A percentile compares a stretch with the other conserved stretches of the same genome.
Evolutionary conservation across 2,888 invertebrate species (phyloP).

Genomic region (Oxytorus armatus): DNA sequence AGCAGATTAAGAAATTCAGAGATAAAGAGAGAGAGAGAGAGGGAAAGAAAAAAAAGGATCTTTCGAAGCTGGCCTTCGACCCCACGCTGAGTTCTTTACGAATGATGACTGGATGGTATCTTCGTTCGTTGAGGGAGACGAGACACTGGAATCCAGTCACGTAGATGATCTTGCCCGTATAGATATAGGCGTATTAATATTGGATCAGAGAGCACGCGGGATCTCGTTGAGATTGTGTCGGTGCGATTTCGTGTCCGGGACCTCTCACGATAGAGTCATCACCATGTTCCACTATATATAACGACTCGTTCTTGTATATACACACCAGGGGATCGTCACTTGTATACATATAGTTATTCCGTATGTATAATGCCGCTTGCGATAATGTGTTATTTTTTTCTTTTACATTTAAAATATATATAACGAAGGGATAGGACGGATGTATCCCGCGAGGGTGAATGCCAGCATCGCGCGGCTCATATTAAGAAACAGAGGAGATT

Average conservation of each 20-base stretch:
- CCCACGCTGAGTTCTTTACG: constrained; percentile 48
- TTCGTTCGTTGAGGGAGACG: constrained; percentile 49
- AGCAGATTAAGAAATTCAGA: neutral
- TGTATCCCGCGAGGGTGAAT: constrained; percentile 49
- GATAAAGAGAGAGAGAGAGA: neutral
- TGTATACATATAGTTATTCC: neutral
- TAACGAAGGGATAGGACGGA: constrained; percentile 64
- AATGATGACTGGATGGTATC: constrained; percentile 62
- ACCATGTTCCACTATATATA: constrained; percentile 71
- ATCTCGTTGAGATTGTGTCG: constrained; percentile 66
- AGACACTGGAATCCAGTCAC: constrained; percentile 63
- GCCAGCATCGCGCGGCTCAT: constrained; percentile 58
- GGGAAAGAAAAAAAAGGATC: neutral
- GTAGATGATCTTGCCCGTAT: constrained; percentile 50
- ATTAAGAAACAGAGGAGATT: constrained; percentile 68
- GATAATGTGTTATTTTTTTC: constrained; percentile 66
- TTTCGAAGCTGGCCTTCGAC: constrained; percentile 48
- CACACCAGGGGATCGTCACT: constrained; percentile 44
- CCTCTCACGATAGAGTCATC: constrained; percentile 78
- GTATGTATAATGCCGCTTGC: constrained; percentile 31
- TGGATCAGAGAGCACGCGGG: constrained; percentile 36
- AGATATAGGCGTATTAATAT: constrained; percentile 17
- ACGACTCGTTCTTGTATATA: constrained; percentile 31
- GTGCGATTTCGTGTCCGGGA: constrained; percentile 66
- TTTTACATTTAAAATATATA: constrained; percentile 58